Evolutionary conservation across 2,113 vertebrate genomes (phyloP).

Genomic region (Erinaceus europaeus): DNA sequence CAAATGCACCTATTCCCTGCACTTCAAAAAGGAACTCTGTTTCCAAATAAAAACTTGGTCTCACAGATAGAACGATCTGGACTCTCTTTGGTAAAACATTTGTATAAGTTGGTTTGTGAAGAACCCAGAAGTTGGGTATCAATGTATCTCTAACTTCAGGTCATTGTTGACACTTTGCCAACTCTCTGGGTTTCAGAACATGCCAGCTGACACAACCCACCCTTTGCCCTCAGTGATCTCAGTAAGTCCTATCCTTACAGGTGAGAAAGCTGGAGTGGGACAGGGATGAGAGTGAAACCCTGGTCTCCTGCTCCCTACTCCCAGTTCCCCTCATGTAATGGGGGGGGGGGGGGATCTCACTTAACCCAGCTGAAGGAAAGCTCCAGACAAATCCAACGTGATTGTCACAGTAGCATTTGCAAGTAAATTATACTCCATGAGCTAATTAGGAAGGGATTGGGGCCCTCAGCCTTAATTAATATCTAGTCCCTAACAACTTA

Average conservation of each 20-base stretch:
- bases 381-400: slow-evolving; percentile 45
- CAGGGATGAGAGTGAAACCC: not conserved
- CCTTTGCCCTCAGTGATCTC: not conserved
- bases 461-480: slow-evolving; percentile 82
- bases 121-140: not conserved
- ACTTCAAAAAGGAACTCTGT: not conserved
- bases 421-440: slow-evolving; percentile 81
- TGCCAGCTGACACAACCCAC: not conserved
- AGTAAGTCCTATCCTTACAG: not conserved
- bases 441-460: slow-evolving; percentile 83
- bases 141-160: not conserved
- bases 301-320: not conserved
- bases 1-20: not conserved
- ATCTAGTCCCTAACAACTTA: slow-evolving; percentile 83
- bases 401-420: slow-evolving; percentile 77
- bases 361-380: slow-evolving; percentile 6
- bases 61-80: not conserved
- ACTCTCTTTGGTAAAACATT: not conserved
- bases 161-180: not conserved
- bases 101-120: not conserved
- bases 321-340: not conserved
- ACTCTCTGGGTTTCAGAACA: not conserved
- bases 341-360: not conserved
- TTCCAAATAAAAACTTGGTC: too few species aligned
- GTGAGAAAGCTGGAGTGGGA: not conserved